These are phyloP conservation scores for Gobius niger DNA, from an alignment of 2,113 vertebrate species.

Conservation along the genomic window DNA sequence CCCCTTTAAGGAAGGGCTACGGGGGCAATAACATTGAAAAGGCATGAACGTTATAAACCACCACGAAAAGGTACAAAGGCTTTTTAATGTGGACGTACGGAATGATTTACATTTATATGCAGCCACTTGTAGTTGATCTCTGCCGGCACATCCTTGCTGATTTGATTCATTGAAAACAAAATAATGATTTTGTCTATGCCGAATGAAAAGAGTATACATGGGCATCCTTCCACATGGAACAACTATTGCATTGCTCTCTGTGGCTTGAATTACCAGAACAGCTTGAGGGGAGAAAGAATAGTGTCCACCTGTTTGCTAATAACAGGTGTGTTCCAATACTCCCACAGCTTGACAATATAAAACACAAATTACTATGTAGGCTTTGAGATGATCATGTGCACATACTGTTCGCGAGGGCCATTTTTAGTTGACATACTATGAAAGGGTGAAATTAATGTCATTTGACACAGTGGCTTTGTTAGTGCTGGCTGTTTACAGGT, in stretches of 20 bases:
- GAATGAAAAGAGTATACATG: neutral
- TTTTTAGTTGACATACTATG: slow-evolving; percentile 19
- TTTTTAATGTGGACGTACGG: neutral
- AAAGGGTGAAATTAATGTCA: slow-evolving; percentile 18
- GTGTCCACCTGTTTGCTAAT: slow-evolving; percentile 26
- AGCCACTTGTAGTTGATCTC: neutral
- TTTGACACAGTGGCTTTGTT: neutral
- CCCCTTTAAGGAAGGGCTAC: too few species aligned
- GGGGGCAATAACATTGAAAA: too few species aligned
- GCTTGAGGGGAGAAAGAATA: slow-evolving; percentile 10
- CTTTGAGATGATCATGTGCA: slow-evolving; percentile 16
- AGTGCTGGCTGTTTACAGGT: neutral
- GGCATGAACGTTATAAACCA: neutral
- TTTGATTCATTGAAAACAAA: neutral
- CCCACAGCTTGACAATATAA: neutral
- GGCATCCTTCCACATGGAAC: neutral
- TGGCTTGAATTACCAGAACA: neutral
- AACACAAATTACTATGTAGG: slow-evolving; percentile 5
- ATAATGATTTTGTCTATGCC: neutral
- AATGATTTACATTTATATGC: neutral
- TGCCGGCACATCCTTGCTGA: neutral
- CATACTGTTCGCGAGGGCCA: neutral
- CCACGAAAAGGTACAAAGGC: neutral
- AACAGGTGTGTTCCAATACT: slow-evolving; percentile 16
- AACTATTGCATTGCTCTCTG: neutral